Conservation (phyloP, 2,113 vertebrate species). For the Saguinus imperator region DNA sequence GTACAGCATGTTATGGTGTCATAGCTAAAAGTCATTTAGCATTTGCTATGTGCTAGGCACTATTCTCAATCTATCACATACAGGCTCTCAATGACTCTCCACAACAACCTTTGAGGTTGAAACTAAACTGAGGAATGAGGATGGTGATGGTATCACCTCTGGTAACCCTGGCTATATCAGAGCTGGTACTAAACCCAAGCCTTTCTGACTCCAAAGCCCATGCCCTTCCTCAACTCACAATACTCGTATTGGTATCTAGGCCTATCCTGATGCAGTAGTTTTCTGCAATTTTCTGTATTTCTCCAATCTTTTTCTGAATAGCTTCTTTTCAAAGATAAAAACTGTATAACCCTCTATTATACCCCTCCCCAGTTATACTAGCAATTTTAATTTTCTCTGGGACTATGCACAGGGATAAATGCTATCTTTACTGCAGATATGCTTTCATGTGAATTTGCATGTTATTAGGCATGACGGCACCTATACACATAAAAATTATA, state of each 20-base stretch:
- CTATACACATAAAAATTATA: not conserved
- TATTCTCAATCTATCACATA: not conserved
- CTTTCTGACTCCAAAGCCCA: not conserved
- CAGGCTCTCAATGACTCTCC: not conserved
- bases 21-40: not conserved
- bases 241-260: not conserved
- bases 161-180: not conserved
- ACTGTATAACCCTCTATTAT: not conserved
- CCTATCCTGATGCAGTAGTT: not conserved
- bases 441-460: not conserved
- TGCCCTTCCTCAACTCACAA: not conserved
- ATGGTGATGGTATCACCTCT: not conserved
- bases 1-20: not conserved
- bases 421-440: not conserved
- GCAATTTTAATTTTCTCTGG: not conserved
- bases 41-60: not conserved
- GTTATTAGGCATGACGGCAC: not conserved
- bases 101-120: not conserved
- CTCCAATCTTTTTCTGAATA: not conserved
- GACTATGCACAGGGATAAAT: not conserved
- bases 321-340: constrained; percentile 5
- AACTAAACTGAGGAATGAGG: not conserved
- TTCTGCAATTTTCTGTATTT: no score
- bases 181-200: not conserved
- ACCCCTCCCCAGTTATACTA: not conserved